Conservation (phyloP, 2,888 invertebrate genomes). For the Agrochola litura region DNA sequence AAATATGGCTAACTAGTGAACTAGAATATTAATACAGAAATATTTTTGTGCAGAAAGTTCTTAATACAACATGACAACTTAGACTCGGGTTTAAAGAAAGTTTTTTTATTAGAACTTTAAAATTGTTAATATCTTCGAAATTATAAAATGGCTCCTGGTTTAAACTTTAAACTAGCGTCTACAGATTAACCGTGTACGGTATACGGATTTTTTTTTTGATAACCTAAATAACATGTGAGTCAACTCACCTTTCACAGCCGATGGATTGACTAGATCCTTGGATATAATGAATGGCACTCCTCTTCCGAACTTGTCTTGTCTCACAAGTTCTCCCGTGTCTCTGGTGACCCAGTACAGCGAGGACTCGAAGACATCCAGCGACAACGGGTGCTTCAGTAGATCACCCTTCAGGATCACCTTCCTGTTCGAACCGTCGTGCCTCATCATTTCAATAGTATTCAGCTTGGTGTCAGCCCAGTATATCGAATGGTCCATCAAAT, state of each 20-base stretch:
- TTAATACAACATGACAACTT: neutral
- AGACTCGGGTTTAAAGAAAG: neutral
- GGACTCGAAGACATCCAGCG: constrained; percentile 98
- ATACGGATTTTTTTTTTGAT: no score
- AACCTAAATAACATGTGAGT: neutral
- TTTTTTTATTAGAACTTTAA: neutral
- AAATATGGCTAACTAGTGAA: no score
- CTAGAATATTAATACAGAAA: no score
- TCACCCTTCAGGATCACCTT: constrained; percentile 94
- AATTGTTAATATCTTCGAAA: neutral
- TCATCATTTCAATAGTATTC: constrained; percentile 96
- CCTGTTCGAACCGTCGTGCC: constrained; percentile 94
- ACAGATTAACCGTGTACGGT: neutral
- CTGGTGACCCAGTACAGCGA: constrained; percentile 98
- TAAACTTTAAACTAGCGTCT: neutral
- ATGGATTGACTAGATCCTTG: constrained; percentile 95
- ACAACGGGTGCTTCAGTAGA: constrained; percentile 94
- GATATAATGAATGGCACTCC: constrained; percentile 96
- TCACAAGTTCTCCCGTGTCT: constrained; percentile 95
- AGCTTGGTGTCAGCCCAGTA: constrained; percentile 99
- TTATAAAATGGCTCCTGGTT: neutral
- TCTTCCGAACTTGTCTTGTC: constrained; percentile 99
- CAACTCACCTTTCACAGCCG: constrained; percentile 94
- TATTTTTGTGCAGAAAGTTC: neutral
- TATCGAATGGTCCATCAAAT: constrained; percentile 96